Conservation (phyloP, 2,888 invertebrate species). For the Agrochola lota region DNA sequence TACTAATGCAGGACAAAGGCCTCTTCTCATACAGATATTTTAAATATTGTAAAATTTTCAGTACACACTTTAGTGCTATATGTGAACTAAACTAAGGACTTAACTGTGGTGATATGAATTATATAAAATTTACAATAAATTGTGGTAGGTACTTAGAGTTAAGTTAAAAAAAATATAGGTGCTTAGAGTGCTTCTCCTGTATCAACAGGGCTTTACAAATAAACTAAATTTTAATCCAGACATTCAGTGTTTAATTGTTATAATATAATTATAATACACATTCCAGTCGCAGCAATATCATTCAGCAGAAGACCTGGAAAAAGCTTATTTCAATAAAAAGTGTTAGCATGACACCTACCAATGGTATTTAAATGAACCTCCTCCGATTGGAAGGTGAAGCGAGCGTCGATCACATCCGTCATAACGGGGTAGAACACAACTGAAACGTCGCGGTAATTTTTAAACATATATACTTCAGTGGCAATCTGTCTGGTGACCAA, state of each 20-base stretch:
- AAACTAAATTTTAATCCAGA: neutral
- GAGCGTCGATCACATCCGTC: conserved; percentile 85
- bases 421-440: conserved; percentile 85
- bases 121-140: neutral
- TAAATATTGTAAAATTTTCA: neutral
- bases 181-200: neutral
- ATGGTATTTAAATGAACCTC: conserved; percentile 88
- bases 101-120: neutral
- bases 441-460: conserved; percentile 87
- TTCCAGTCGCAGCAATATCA: conserved; percentile 16
- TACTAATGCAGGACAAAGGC: neutral
- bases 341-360: conserved; percentile 79
- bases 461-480: conserved; percentile 87
- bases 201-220: too few species aligned
- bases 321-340: conserved; percentile 38
- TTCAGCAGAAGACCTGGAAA: neutral
- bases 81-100: too few species aligned
- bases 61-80: neutral
- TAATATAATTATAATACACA: neutral
- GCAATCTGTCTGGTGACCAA: conserved; percentile 86
- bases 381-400: conserved; percentile 88
- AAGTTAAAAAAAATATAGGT: too few species aligned
- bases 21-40: neutral
- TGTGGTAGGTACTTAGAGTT: too few species aligned
- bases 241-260: conserved; percentile 2